Evolutionary conservation across 2,113 vertebrate species (phyloP).

Genomic region (Thalassarche chlororhynchos): DNA sequence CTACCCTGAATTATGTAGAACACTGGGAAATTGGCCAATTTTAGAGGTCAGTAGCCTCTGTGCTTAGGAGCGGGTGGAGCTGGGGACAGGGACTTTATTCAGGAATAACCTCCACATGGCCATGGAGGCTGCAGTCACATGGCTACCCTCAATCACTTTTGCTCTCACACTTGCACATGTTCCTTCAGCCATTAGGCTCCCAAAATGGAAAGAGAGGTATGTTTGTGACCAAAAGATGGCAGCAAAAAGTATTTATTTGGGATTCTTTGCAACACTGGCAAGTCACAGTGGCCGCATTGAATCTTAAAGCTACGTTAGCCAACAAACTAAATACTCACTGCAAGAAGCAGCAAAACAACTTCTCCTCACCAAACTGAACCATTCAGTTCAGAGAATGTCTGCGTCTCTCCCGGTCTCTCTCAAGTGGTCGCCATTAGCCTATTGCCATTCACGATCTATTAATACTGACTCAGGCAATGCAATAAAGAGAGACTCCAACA

Average conservation of each 20-base stretch:
- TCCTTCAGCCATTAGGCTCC: neutral
- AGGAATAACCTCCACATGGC: neutral
- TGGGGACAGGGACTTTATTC: constrained; percentile 26
- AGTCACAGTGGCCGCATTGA: neutral
- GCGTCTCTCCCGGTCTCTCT: neutral
- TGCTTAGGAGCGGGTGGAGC: neutral
- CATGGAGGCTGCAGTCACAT: neutral
- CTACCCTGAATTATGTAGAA: constrained; percentile 47
- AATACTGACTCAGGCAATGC: constrained; percentile 55
- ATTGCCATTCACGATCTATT: constrained; percentile 65
- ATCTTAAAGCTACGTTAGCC: neutral
- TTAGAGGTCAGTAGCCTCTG: constrained; percentile 33
- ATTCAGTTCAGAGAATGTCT: neutral
- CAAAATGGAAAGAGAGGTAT: constrained; percentile 7
- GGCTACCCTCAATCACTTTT: neutral
- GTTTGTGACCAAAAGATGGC: constrained; percentile 60
- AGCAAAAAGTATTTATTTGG: constrained; percentile 55
- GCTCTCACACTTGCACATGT: constrained; percentile 9
- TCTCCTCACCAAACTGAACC: neutral
- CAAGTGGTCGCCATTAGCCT: constrained; percentile 46
- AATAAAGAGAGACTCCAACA: constrained; percentile 65
- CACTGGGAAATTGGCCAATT: constrained; percentile 37
- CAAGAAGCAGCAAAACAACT: neutral
- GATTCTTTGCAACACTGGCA: neutral
- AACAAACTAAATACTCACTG: neutral